phyloP scores from a whole-genome alignment of 2,797 vertebrate species.

The Borostomias antarcticus region DNA sequence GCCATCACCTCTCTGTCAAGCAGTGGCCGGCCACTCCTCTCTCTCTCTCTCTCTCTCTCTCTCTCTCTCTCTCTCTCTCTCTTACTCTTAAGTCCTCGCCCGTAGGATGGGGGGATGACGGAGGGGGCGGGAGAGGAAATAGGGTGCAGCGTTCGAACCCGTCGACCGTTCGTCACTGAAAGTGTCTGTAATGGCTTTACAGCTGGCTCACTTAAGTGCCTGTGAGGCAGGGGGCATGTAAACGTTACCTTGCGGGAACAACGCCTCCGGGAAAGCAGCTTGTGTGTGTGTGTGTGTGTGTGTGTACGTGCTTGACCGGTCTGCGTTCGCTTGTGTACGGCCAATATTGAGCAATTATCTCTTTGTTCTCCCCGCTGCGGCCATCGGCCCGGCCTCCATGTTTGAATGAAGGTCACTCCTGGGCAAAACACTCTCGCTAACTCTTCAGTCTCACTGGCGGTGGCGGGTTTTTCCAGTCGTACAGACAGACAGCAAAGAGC shows the following conservation, averaged over 20 bases:
- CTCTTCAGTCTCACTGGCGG: neutral
- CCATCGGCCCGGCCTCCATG: neutral
- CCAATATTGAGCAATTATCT: neutral
- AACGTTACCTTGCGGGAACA: constrained; percentile 15
- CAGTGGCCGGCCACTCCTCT: too few relatives aligned
- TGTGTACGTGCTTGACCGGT: constrained; percentile 1
- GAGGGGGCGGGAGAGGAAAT: neutral
- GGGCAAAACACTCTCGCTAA: neutral
- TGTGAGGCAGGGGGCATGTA: constrained; percentile 16
- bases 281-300: neutral
- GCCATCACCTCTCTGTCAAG: constrained; percentile 13
- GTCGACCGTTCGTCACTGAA: neutral
- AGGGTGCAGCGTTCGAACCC: constrained; percentile 4
- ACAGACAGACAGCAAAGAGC: neutral
- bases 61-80: too few relatives aligned
- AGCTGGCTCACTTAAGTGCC: constrained; percentile 2
- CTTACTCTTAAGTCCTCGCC: constrained; percentile 6
- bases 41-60: too few relatives aligned
- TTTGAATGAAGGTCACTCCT: neutral
- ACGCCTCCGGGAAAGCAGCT: neutral
- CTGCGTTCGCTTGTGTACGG: neutral
- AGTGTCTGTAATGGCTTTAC: constrained; percentile 31
- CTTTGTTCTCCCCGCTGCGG: neutral
- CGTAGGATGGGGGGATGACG: neutral
- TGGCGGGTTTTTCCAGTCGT: neutral